Percentiles rank a stretch among this genome's conserved stretches.
phyloP scores from a whole-genome alignment of 2,113 vertebrate genomes.

The Hucho hucho region DNA sequence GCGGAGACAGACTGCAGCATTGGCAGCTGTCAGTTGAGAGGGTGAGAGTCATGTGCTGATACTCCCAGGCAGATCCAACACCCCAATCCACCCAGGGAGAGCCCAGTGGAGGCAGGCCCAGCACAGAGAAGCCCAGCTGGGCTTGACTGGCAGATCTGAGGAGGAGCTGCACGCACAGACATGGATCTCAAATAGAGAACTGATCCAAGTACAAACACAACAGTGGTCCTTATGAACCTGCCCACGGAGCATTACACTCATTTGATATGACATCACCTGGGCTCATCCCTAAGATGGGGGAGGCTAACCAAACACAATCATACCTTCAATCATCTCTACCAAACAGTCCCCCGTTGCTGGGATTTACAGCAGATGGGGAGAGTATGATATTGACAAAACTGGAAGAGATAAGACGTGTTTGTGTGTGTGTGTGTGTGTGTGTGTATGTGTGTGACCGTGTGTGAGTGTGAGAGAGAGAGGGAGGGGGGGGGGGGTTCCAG shows the following conservation, averaged over 20 bases:
- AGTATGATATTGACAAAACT: background rate
- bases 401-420: background rate
- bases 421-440: background rate
- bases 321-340: conserved; percentile 27
- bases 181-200: conserved; percentile 20
- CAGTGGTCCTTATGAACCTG: conserved; percentile 25
- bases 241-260: background rate
- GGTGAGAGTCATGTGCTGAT: conserved; percentile 9
- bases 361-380: background rate
- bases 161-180: background rate
- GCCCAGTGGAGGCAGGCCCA: background rate
- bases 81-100: background rate
- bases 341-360: background rate
- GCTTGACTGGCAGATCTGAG: conserved; percentile 16
- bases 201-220: conserved; percentile 48
- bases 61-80: conserved; percentile 2
- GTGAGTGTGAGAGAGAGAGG: background rate
- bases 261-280: background rate
- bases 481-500: background rate
- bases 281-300: background rate
- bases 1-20: conserved; percentile 3
- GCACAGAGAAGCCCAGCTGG: background rate
- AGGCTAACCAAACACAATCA: conserved; percentile 44
- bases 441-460: background rate
- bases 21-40: conserved; percentile 16